Base-by-base conservation (phyloP, 2,888 invertebrate species). In the Polydrusus tereticollis region DNA sequence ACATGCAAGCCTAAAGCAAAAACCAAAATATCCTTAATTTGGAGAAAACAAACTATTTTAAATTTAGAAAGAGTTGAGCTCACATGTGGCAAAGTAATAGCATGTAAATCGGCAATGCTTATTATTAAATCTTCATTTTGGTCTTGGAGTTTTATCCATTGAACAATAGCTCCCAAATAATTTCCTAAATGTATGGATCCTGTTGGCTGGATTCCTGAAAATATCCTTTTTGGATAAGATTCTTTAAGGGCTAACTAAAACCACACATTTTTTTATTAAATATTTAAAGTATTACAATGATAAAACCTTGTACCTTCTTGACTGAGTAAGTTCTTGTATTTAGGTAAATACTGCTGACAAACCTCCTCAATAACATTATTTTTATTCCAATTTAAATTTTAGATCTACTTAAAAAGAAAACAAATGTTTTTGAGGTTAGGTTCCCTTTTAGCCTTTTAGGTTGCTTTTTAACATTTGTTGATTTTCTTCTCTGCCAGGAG, bases 181-280 rank as follows among this genome's bases (percentile, higher is more conserved):
- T 99, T 99, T 10, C 99, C 99, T 60, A 99, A 87, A 86, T 99
- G 99, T 73, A 98, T 88, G 2, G 90, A 87, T 16, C 99, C 99
- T 0, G 98, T 98, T 0, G 99, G 99, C 86, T 99, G 99, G 82
- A 99, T 93, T 12, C 98, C 99, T 0, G 98, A 95, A 81, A 98
- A 94, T 80, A 97, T 88, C 66, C 86, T 87, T 64, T 77, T 77
- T 14, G 77, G 76, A 69, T 75, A 75, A 20, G 62, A 36, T 23
- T 43, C 52, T 5, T 69, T 33, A n/a, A 26, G 45, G n/a, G 20
- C 21, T 45, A 67, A 38, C 67, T 59, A 38, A 67, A 67, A 67
- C 6, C 10, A 21, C 3, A n/a, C 21, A 1, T 38, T 38, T 8
- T 21, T 10, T 47, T 16, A 16, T 16, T 16, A 8, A 43, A 16